phyloP scores from a whole-genome alignment of 2,888 invertebrate species.

The Ectobius pallidus region DNA sequence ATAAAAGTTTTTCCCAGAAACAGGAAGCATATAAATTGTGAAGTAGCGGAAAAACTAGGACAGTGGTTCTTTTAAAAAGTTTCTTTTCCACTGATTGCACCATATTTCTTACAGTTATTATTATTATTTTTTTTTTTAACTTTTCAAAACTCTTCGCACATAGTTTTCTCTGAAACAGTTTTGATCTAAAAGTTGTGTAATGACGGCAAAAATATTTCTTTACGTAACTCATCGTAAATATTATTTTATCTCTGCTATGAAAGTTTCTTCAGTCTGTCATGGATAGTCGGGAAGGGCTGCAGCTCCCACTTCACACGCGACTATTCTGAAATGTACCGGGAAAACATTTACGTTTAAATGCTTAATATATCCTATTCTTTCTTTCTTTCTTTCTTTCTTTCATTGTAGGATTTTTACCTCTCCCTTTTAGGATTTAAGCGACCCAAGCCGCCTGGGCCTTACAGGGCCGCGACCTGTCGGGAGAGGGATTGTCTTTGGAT shows the following conservation, averaged over 20 bases:
- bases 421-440: too few species aligned
- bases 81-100: background rate
- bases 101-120: background rate
- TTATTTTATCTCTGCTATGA: background rate
- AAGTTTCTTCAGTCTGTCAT: background rate
- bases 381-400: background rate
- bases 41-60: background rate
- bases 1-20: background rate
- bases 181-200: background rate
- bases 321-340: too few species aligned
- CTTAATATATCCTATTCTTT: too few species aligned
- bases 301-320: too few species aligned
- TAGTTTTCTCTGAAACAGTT: background rate
- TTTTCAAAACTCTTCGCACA: too few species aligned
- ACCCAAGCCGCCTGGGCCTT: too few species aligned
- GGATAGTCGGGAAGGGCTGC: background rate
- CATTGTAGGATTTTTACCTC: too few species aligned
- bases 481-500: too few species aligned
- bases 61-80: slow-evolving; percentile 3
- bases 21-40: background rate
- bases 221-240: background rate
- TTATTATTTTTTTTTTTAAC: background rate
- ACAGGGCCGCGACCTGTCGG: too few species aligned
- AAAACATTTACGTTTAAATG: too few species aligned
- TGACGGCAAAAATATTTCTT: background rate